Base-by-base conservation (phyloP, 2,888 invertebrate species). In the Drosophila mayaguana region DNA sequence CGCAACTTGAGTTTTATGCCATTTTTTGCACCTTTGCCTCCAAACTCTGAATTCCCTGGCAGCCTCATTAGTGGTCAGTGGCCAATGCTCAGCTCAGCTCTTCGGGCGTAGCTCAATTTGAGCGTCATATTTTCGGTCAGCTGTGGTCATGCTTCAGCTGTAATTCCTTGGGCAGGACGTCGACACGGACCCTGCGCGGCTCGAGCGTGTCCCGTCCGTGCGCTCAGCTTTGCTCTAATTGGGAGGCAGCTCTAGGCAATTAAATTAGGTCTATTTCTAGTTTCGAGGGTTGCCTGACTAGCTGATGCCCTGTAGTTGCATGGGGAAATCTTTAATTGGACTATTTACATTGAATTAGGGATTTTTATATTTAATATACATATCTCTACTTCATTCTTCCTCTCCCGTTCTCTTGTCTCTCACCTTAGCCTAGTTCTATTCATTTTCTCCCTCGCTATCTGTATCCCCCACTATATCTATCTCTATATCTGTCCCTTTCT, bases 21-120 rank as follows among this genome's bases (percentile, higher is more conserved):
- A 63, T 76, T 81, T 83, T 78, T 84, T 84, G 83, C 83, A 84
- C 83, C 83, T 84, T 86, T 71, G 56, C 61, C 61, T 70, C 20
- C 20, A 36, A 51, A 46, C 60, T 53, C 22, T 12, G 50, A 18
- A 18, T 50, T 3, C 14, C 12, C 53, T 38, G n/a, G 60, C 22
- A n/a, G 32, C 48, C 72, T 79, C 83, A 83, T 83, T 81, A 79
- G 83, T 75, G 72, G 83, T 68, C 72, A 79, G 64, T 54, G 67
- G 36, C 22, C 51, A 51, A 34, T 14, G 36, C 1, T 16, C 36
- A 25, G n/a, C 32, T 48, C 71, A 9, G 65, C 34, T 55, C 71
- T 67, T 68, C 67, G 64, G 80, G 80, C 82, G 82, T 81, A 84
- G 38, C 83, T 54, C 60, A 60, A 72, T 64, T 76, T 70, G 51